Evolutionary conservation across 1,140 invertebrate genomes (phyloP), one percentile per base, ranked within the genome.

Genomic region (Diorhabda carinulata): DNA sequence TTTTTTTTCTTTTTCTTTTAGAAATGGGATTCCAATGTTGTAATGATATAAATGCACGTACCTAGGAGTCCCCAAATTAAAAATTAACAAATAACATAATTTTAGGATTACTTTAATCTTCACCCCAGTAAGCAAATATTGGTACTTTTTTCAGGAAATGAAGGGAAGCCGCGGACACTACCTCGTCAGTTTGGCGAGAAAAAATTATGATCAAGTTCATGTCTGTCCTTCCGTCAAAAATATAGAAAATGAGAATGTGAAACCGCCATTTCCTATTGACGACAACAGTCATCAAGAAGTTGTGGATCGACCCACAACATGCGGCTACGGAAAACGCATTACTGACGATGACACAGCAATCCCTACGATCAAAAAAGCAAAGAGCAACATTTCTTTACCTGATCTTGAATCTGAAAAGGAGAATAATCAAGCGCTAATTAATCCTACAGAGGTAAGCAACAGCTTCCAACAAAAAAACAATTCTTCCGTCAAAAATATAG

Each of bases 401-500:
- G 56, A 57, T 57, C 56, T 57, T 57, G 56, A 57, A 57, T 57
- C 56, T 57, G 56, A 57, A 57, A 57, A 57, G 56, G 56, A 57
- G 56, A 57, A 6, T 57, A 61, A 61, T 61, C 59, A 61, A 61
- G 59, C 59, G 59, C 59, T 61, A 61, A 61, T 61, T 61, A 61
- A 61, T 61, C 59, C 59, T 61, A n/a, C n/a, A n/a, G n/a, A n/a
- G n/a, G n/a, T n/a, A n/a, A n/a, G n/a, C n/a, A n/a, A n/a, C n/a
- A n/a, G n/a, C n/a, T n/a, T n/a, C n/a, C n/a, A n/a, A n/a, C n/a
- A n/a, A n/a, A n/a, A n/a, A n/a, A n/a, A n/a, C n/a, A n/a, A n/a
- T n/a, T n/a, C 56, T 57, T 57, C 56, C n/a, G n/a, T n/a, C n/a
- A n/a, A n/a, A n/a, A n/a, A n/a, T n/a, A n/a, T n/a, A n/a, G n/a